A percentile compares a stretch with the other conserved stretches of the same genome.
Conservation (phyloP, 2,113 vertebrate genomes). For the Hydrochoerus hydrochaeris region DNA sequence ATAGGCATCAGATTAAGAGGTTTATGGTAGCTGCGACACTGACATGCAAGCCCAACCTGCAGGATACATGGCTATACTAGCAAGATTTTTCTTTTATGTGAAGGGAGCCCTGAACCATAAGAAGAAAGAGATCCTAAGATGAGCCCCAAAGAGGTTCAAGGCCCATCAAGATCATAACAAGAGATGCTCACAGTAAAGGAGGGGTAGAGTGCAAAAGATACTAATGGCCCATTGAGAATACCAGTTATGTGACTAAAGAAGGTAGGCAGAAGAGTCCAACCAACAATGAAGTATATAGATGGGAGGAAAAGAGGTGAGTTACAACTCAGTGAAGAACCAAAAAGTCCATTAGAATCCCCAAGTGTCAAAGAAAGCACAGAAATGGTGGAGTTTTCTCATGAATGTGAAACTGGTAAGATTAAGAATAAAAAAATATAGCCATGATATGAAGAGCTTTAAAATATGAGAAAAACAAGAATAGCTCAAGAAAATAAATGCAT, state of each 20-base stretch:
- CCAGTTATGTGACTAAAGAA: background rate
- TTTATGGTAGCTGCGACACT: background rate
- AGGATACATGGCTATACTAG: background rate
- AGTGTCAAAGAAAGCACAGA: slow-evolving; percentile 32
- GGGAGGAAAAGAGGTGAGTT: background rate
- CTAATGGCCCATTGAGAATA: slow-evolving; percentile 18
- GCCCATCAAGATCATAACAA: slow-evolving; percentile 18
- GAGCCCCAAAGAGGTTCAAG: slow-evolving; percentile 28
- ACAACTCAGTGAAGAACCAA: background rate
- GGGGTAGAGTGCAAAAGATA: background rate
- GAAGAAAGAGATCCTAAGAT: slow-evolving; percentile 30
- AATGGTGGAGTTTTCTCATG: background rate
- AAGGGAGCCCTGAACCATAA: slow-evolving; percentile 13
- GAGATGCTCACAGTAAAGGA: background rate
- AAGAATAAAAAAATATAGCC: slow-evolving; percentile 29
- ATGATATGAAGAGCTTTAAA: slow-evolving; percentile 38
- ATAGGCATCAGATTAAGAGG: background rate
- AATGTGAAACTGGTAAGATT: background rate
- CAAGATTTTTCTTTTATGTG: slow-evolving; percentile 7
- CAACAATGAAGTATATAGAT: background rate
- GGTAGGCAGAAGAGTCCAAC: background rate
- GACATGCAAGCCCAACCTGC: slow-evolving; percentile 55
- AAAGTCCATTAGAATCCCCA: background rate
- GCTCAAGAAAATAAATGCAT: slow-evolving; percentile 58
- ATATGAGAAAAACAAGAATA: slow-evolving; percentile 47